Evolutionary conservation across 2,888 invertebrate species (phyloP), one percentile per base, ranked within the genome.

Genomic region (Drosophila kuntzei): DNA sequence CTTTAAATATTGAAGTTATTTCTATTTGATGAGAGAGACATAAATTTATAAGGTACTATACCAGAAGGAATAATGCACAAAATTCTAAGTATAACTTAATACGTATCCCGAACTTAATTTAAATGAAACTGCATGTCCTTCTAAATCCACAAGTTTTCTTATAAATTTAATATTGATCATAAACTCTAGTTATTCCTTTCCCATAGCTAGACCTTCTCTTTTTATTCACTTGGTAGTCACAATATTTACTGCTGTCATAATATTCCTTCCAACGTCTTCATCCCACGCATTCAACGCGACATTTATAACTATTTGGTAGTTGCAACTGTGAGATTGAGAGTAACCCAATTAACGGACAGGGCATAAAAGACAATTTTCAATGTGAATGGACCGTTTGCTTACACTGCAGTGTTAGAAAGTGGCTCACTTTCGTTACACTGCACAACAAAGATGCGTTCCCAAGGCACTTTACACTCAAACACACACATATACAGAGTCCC

Each of bases 341-440:
- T 74, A 88, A 70, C 67, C 86, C 86, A 88, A 86, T 83, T 83
- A 87, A 64, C 61, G 47, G 50, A 43, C 51, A 37, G 62, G 63
- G 46, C 70, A 71, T 85, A 66, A 82, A 82, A 74, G 58, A 65
- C 55, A 68, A 55, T 67, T 76, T 64, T 32, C 37, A 53, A 18
- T 55, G 53, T 47, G 68, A 77, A 34, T 77, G 60, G n/a, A 60
- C 50, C 51, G 43, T 69, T 70, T 64, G 61, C 39, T 46, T 20
- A 27, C 62, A 65, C 79, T 79, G 87, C 62, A 65, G 81, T 79
- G 87, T 76, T 82, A 87, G 88, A 83, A 83, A 83, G 83, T 83
- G 69, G 83, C 87, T 86, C 69, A 83, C 83, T 88, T 88, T 83
- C 72, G 61, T 61, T 77, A 75, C 78, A 86, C 88, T 79, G 61